Evolutionary conservation across 2,797 vertebrate species (phyloP).

Genomic region (Discoglossus pictus): DNA sequence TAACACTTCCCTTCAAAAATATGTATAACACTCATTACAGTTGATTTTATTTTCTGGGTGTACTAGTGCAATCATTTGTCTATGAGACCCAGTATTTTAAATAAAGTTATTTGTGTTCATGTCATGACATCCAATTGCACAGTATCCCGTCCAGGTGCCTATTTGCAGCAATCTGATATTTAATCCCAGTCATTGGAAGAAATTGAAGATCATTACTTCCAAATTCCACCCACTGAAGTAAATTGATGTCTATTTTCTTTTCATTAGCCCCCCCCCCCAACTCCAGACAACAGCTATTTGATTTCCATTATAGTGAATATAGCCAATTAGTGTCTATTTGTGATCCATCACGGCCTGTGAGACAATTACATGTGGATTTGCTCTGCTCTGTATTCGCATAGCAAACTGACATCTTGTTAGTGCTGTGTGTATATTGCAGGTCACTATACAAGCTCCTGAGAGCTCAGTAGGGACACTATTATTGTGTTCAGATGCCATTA

Average conservation of each 20-base stretch:
- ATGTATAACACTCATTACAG: too few species aligned
- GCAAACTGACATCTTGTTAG: slow-evolving; percentile 31
- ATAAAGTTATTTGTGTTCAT: too few species aligned
- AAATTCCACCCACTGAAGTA: slow-evolving; percentile 25
- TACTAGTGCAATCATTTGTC: too few species aligned
- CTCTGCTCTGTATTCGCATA: slow-evolving; percentile 18
- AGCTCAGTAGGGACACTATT: too few species aligned
- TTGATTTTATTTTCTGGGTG: too few species aligned
- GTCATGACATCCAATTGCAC: too few species aligned
- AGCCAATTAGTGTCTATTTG: slow-evolving; percentile 46
- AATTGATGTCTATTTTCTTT: slow-evolving; percentile 38
- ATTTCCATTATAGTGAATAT: slow-evolving; percentile 33
- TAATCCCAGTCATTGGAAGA: slow-evolving; percentile 15
- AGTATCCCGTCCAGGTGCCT: background rate
- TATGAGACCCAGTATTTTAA: too few species aligned
- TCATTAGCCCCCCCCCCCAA: slow-evolving; percentile 37
- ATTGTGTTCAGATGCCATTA: too few species aligned
- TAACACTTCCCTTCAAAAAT: too few species aligned
- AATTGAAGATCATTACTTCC: slow-evolving; percentile 1
- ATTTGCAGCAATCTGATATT: slow-evolving; percentile 17
- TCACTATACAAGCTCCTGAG: slow-evolving; percentile 17
- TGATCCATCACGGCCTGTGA: slow-evolving; percentile 12
- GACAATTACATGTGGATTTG: slow-evolving; percentile 29
- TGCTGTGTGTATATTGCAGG: slow-evolving; percentile 22
- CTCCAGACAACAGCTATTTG: slow-evolving; percentile 38